These are phyloP conservation scores for Acipenser transmontanus DNA, from an alignment of 2,797 vertebrate genomes.

Conservation along the genomic window DNA sequence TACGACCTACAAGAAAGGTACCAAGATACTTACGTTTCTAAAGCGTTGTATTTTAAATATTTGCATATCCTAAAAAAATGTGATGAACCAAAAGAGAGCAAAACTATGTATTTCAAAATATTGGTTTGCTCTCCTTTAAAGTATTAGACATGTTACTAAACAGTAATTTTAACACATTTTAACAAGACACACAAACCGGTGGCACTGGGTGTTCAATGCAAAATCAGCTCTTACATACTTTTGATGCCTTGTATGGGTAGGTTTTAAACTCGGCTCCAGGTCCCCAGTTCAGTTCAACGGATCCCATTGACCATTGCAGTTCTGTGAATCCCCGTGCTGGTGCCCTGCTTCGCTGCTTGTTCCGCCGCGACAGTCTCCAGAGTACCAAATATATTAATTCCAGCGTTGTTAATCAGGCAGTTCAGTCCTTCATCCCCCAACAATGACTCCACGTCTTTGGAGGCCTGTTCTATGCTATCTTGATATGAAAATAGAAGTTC, in stretches of 20 bases:
- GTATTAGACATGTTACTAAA: no score
- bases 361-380: slow-evolving; percentile 49
- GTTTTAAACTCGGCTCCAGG: slow-evolving; percentile 26
- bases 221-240: slow-evolving; percentile 35
- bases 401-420: slow-evolving; percentile 65
- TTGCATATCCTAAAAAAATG: no score
- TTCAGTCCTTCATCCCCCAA: slow-evolving; percentile 51
- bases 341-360: slow-evolving; percentile 36
- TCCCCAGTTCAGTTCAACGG: slow-evolving; percentile 40
- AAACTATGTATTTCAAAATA: no score
- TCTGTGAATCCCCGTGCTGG: slow-evolving; percentile 48
- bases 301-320: slow-evolving; percentile 54
- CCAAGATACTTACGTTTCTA: no score
- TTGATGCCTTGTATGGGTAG: slow-evolving; percentile 53
- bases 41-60: no score
- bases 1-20: no score
- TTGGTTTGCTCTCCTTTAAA: no score
- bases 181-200: no score
- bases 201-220: no score
- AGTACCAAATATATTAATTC: slow-evolving; percentile 31
- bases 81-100: no score
- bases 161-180: no score
- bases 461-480: slow-evolving; percentile 44
- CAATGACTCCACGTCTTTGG: slow-evolving; percentile 44
- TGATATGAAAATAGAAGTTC: slow-evolving; percentile 20